Base-by-base conservation (phyloP, 1,140 invertebrate genomes). In the Musca vetustissima region DNA sequence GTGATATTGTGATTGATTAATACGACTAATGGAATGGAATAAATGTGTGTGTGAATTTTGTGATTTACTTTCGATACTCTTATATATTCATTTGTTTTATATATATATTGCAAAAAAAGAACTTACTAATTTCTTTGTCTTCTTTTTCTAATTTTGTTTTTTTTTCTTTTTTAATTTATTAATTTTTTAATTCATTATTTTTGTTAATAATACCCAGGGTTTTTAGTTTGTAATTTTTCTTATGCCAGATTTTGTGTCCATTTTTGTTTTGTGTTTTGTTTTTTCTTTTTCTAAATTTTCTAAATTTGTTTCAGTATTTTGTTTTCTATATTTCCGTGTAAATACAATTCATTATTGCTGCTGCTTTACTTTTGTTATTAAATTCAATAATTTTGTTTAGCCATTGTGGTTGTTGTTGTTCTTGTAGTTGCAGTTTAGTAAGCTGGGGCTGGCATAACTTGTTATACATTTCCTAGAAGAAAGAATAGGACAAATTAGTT, bases 381-480 rank as follows among this genome's bases (percentile, higher is more conserved):
- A 57, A 57, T 57, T 43, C 36, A 57, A 22, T 28, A n/a, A 36
- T 43, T 36, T 61, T 24, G 28, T 61, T 32, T n/a, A n/a, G n/a
- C n/a, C n/a, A n/a, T n/a, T n/a, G n/a, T n/a, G n/a, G n/a, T n/a
- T n/a, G n/a, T n/a, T n/a, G n/a, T n/a, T n/a, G n/a, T n/a, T 43
- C 19, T 13, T 32, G n/a, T 36, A 19, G 7, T 28, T 32, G 13
- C 15, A 11, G 25, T 50, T 75, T 75, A 59, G 36, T 61, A 61
- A 19, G 57, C 57, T 17, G 57, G 57, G 36, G 57, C 57, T 36
- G 57, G 28, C 57, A 77, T 74, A 72, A 55, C 78, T 77, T 76
- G 78, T 80, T 80, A 80, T 79, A 80, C 76, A 73, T 80, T 80
- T 72, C 78, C 78, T 80, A 72, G n/a, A 71, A 71, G 36, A 48